Percentiles rank a stretch among this genome's conserved stretches.
Evolutionary conservation across 2,888 invertebrate species (phyloP).

Genomic region (Augiades crinisus): DNA sequence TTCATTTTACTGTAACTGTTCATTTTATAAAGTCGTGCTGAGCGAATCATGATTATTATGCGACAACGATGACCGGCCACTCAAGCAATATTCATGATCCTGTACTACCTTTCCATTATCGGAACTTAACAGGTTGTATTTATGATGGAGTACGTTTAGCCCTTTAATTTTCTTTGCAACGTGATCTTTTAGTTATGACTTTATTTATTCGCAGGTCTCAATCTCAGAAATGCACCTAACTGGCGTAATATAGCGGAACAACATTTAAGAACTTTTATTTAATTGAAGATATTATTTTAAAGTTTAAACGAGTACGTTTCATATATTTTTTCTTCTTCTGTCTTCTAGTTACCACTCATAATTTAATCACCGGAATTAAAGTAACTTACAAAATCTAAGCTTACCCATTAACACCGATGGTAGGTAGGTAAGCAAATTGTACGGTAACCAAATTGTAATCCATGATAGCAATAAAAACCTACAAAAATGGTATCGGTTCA

Average conservation of each 20-base stretch:
- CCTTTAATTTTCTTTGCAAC: constrained; percentile 32
- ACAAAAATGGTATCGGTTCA: constrained; percentile 24
- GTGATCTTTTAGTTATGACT: constrained; percentile 15
- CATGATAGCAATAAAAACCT: constrained; percentile 8
- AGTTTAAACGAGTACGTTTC: too few relatives aligned
- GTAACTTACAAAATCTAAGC: too few relatives aligned
- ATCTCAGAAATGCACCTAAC: background rate
- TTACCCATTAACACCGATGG: too few relatives aligned
- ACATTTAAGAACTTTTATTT: background rate
- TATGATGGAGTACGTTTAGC: constrained; percentile 28
- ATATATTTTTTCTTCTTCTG: too few relatives aligned
- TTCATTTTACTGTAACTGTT: constrained; percentile 62
- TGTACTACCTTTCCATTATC: constrained; percentile 36
- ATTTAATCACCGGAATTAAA: too few relatives aligned
- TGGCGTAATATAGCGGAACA: too few relatives aligned
- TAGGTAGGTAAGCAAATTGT: too few relatives aligned
- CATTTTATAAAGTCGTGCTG: constrained; percentile 68
- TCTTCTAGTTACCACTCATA: too few relatives aligned
- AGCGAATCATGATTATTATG: constrained; percentile 64
- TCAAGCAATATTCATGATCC: constrained; percentile 55
- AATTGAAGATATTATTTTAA: too few relatives aligned
- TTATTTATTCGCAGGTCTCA: background rate
- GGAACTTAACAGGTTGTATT: constrained; percentile 35
- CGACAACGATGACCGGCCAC: constrained; percentile 47
- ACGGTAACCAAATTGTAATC: background rate